Base-by-base conservation (phyloP, 2,797 vertebrate species). In the Enteromius treurensis region DNA sequence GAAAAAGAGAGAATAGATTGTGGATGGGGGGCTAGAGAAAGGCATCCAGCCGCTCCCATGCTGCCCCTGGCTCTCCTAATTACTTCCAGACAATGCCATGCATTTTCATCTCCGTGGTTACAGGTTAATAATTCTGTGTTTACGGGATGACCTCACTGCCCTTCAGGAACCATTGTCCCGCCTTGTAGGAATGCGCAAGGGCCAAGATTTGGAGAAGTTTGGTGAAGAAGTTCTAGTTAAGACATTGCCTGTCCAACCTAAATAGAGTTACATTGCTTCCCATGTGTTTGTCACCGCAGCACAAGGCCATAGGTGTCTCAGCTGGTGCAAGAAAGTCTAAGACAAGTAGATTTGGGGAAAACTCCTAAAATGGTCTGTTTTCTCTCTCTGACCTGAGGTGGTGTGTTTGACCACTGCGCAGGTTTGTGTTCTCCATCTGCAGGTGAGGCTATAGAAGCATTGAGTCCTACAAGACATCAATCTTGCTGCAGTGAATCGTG, bases 51-150 rank as follows among this genome's bases (percentile, higher is more conserved):
- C 91, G 89, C 93, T 93, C 92, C 94, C 91, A 90, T 90, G 89
- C 91, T 92, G 89, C 92, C 92, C 91, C 88, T 89, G 90, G 90
- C 86, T 93, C 89, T 88, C 91, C 80, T 94, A 94, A 95, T 95
- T 92, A 95, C 91, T 94, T 94, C 94, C 94, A 95, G 94, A 94
- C 92, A 94, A 94, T 92, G 89, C 91, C 89, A 89, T 85, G 89
- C 93, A 93, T 93, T 92, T 85, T 88, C 92, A 92, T 94, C 90
- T 89, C 93, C 90, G 83, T 94, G 93, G 93, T 92, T 93, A 93
- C 93, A 92, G 92, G 93, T 95, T 94, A 94, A 94, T 94, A 94
- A 94, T 85, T 91, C 87, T 88, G 88, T 65, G 87, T 85, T 87
- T 82, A 77, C 79, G 91, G 82, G 87, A 85, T 91, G 88, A 85